phyloP scores from a whole-genome alignment of 1,140 invertebrate genomes.

The Homarus americanus region DNA sequence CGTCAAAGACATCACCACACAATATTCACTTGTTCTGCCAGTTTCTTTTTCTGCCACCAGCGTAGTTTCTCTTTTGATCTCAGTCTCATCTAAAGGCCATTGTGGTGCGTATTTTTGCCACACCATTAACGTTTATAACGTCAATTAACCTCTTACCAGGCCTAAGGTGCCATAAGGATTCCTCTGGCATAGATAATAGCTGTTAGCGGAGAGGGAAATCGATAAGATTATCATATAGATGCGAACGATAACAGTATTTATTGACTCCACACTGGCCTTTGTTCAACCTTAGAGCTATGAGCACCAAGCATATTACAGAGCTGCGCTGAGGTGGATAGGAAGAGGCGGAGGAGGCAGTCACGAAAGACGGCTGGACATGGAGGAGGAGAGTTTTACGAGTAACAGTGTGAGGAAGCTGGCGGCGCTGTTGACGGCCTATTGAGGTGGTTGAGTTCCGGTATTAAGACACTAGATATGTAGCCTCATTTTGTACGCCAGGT shows the following conservation, averaged over 20 bases:
- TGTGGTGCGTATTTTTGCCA: background rate
- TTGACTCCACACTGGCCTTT: constrained; percentile 58
- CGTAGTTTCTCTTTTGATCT: background rate
- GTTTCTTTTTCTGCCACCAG: background rate
- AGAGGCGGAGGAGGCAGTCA: background rate
- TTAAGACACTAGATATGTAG: background rate
- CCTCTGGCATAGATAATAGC: constrained; percentile 47
- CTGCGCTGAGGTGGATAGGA: background rate
- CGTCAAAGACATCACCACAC: background rate
- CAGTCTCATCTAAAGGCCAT: background rate
- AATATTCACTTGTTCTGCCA: background rate
- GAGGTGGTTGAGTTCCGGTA: background rate
- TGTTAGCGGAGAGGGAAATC: constrained; percentile 60
- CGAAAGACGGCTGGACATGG: background rate
- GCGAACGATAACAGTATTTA: constrained; percentile 69
- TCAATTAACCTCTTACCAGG: constrained; percentile 54
- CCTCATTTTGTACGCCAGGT: too few relatives aligned
- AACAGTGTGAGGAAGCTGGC: background rate
- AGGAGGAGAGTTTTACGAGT: background rate
- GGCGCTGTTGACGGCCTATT: background rate
- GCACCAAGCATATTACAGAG: constrained; percentile 13
- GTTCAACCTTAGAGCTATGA: constrained; percentile 14
- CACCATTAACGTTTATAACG: constrained; percentile 33
- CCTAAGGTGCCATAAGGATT: constrained; percentile 39
- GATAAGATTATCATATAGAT: constrained; percentile 69